A percentile compares a stretch with the other conserved stretches of the same genome.
These are phyloP conservation scores for Gorilla gorilla DNA, from an alignment of 2,113 vertebrate genomes.

Conservation along the genomic window DNA sequence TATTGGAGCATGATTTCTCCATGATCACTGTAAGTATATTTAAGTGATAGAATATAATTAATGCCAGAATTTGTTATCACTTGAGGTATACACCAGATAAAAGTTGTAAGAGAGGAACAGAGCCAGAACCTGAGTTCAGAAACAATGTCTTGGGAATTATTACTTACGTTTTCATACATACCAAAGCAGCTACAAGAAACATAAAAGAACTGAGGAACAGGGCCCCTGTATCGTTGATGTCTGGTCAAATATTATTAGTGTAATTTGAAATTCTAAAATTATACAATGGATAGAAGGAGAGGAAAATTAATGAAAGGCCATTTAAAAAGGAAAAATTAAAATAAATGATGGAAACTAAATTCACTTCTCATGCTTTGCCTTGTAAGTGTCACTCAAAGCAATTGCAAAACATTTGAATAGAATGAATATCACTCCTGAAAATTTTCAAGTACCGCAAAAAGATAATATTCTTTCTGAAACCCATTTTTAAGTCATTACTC, in stretches of 20 bases:
- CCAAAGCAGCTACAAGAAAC: neutral
- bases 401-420: no score
- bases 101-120: neutral
- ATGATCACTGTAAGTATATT: neutral
- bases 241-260: neutral
- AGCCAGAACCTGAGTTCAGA: neutral
- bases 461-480: neutral
- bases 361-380: neutral
- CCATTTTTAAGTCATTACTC: neutral
- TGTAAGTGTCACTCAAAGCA: neutral
- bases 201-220: neutral
- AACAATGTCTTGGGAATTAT: neutral
- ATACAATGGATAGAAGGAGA: neutral
- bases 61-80: neutral
- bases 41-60: neutral
- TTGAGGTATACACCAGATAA: neutral
- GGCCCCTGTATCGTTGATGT: fast-evolving
- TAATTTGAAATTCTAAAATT: neutral
- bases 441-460: neutral
- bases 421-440: neutral
- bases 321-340: neutral
- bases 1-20: neutral
- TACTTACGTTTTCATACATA: neutral
- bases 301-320: neutral
- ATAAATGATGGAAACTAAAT: neutral